Conservation (phyloP, 2,113 vertebrate genomes). For the Indicator indicator region DNA sequence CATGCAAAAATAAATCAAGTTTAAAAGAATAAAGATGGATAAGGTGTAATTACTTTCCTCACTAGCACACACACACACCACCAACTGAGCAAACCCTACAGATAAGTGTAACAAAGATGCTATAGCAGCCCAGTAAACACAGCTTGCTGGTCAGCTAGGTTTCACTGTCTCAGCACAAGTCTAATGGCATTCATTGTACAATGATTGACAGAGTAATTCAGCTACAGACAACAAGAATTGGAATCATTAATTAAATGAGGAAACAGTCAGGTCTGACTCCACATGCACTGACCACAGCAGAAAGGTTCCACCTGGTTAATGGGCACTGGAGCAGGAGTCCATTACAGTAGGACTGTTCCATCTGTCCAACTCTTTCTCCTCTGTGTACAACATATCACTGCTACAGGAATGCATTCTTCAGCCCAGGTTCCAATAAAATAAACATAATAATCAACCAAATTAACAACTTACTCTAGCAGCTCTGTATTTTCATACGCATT, state of each 20-base stretch:
- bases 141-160: not conserved
- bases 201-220: not conserved
- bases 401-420: not conserved
- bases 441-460: not conserved
- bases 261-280: not conserved
- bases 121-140: not conserved
- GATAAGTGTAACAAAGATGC: accelerated
- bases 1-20: not conserved
- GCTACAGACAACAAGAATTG: not conserved
- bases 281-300: accelerated
- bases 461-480: not conserved
- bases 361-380: not conserved
- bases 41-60: not conserved
- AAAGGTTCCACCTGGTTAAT: not conserved
- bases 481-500: not conserved
- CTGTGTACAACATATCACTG: not conserved
- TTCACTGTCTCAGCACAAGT: not conserved
- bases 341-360: not conserved
- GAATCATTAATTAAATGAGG: not conserved
- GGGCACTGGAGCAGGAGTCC: not conserved
- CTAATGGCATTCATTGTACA: not conserved
- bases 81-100: accelerated
- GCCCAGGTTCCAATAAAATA: not conserved
- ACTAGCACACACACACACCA: not conserved
- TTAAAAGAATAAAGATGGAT: not conserved